Evolutionary conservation across 2,113 vertebrate species (phyloP).

Genomic region (Cyanoderma ruficeps): DNA sequence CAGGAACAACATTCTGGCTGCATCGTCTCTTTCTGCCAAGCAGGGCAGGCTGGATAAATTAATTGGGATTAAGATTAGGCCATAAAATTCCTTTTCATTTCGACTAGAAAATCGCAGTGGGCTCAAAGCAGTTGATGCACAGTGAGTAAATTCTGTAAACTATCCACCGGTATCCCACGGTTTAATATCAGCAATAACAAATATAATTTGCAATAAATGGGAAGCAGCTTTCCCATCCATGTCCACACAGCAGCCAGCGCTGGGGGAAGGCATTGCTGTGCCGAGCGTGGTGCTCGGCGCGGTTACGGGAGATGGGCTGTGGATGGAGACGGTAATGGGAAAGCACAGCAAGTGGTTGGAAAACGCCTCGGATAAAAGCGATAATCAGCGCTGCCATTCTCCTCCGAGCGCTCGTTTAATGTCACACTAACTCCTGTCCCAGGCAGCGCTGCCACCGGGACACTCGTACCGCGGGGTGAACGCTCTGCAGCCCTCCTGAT

Average conservation of each 20-base stretch:
- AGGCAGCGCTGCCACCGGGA: background rate
- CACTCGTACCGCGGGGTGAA: accelerated
- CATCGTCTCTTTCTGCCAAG: background rate
- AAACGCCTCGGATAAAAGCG: background rate
- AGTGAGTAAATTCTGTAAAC: conserved; percentile 58
- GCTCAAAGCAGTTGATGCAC: conserved; percentile 24
- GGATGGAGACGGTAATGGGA: background rate
- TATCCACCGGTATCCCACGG: background rate
- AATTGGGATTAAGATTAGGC: conserved; percentile 63
- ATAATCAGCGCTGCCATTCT: background rate
- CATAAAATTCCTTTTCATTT: conserved; percentile 44
- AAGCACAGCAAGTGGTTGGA: background rate
- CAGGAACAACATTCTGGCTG: background rate
- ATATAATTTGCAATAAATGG: conserved; percentile 61
- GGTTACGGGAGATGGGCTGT: background rate
- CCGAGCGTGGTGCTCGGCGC: background rate
- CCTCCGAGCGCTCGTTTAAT: background rate
- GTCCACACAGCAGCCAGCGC: conserved; percentile 8
- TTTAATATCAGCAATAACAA: conserved; percentile 59
- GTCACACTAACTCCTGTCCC: background rate
- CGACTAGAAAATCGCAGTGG: conserved; percentile 53
- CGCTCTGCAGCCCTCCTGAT: accelerated
- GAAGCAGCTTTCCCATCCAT: conserved; percentile 32
- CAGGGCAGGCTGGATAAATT: conserved; percentile 55
- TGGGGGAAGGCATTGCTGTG: background rate